A percentile compares a stretch with the other conserved stretches of the same genome.
These are phyloP conservation scores for Bolborhynchus lineola DNA, from an alignment of 2,113 vertebrate genomes.

Conservation along the genomic window DNA sequence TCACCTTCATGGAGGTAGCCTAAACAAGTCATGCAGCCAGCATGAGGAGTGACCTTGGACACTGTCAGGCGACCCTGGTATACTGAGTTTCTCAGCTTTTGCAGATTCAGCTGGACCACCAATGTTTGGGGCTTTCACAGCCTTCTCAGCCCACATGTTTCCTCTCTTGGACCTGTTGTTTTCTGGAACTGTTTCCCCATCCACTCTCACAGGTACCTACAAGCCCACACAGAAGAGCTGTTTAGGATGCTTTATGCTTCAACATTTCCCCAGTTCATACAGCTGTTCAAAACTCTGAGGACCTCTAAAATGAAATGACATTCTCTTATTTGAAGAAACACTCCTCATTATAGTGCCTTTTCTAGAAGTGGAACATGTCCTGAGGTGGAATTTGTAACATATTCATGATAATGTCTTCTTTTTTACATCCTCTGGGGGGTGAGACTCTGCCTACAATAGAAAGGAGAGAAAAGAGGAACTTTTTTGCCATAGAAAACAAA, in stretches of 20 bases:
- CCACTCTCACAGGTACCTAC: background rate
- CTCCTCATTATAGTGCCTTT: constrained; percentile 18
- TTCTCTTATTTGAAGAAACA: background rate
- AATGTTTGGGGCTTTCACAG: background rate
- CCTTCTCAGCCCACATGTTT: background rate
- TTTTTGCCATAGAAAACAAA: background rate
- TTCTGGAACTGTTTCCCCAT: background rate
- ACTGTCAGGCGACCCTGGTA: fast-evolving
- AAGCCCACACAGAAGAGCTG: background rate
- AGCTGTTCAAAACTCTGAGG: background rate
- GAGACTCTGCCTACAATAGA: background rate
- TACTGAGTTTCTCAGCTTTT: background rate
- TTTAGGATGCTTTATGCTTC: background rate
- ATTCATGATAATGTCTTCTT: constrained; percentile 1
- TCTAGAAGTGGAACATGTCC: constrained; percentile 11
- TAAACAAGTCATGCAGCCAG: background rate
- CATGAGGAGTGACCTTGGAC: background rate
- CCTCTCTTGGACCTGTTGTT: background rate
- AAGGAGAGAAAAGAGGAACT: background rate
- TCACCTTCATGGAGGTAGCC: background rate
- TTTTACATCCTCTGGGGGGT: constrained; percentile 2
- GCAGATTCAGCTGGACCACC: background rate
- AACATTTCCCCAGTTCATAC: background rate
- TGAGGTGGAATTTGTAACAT: constrained; percentile 31
- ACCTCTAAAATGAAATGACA: background rate